Base-by-base conservation (phyloP, 2,888 invertebrate genomes). In the Siphonodentalium dalli region DNA sequence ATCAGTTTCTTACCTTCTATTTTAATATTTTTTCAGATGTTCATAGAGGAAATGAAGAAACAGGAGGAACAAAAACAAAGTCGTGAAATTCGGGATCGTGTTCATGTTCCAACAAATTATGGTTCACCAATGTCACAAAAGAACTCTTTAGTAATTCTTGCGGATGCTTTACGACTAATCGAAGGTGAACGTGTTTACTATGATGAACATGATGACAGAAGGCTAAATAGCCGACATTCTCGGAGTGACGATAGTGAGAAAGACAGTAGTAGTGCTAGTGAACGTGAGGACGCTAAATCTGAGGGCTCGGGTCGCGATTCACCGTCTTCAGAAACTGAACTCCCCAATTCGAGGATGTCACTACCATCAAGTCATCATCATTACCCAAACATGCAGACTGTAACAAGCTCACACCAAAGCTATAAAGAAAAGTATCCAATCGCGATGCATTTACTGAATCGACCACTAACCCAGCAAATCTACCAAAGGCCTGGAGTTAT, bases 161-260 rank as follows among this genome's bases (percentile, higher is more conserved):
- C 98, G 33, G 97, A 98, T 82, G 99, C 99, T 50, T 98, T 99
- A 75, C 89, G 96, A 33, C 97, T 98, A 80, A 85, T 99, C 66
- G 98, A 99, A 81, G 97, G 97, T 34, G 96, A 95, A 9, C 58
- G 60, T 27, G 50, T 64, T 23, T 52, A 60, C n/a, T 51, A 59
- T 15, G 63, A 61, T 26, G 38, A 5, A 23, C 50, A 24, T 29
- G 47, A 26, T 50, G 49, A 15, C 53, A 41, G 23, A 24, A 45
- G 13, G 43, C 47, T 9, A 45, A 47, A n/a, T 50, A 42, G 8
- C 27, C 44, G 20, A 26, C 39, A 43, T 40, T 44, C 54, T 43
- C 55, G 61, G 20, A 54, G 65, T 47, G 69, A 71, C 46, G 73
- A 74, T 39, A 69, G 69, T 61, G 73, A 72, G 51, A 66, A 68